These are phyloP conservation scores for Drosophila simulans DNA, from an alignment of 1,140 invertebrate genomes.

Conservation along the genomic window DNA sequence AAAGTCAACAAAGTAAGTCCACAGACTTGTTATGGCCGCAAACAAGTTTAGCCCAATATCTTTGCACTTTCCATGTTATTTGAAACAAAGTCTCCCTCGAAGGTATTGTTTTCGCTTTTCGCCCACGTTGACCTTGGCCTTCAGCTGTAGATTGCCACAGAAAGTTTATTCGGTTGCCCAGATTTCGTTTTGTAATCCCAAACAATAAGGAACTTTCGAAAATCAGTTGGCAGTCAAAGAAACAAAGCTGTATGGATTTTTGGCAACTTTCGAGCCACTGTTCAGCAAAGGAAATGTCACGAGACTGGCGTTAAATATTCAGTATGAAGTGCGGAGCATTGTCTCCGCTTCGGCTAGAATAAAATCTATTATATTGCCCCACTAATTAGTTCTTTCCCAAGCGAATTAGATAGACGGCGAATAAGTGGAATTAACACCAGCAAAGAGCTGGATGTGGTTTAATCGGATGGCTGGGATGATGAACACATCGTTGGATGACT, in stretches of 20 bases:
- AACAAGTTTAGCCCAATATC: constrained; percentile 10
- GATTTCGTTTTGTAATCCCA: neutral
- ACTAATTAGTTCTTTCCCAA: constrained; percentile 56
- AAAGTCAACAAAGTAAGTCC: neutral
- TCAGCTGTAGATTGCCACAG: constrained; percentile 2
- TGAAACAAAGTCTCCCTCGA: constrained; percentile 4
- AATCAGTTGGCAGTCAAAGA: neutral
- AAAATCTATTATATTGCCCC: constrained; percentile 23
- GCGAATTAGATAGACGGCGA: constrained; percentile 49
- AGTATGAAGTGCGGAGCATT: constrained; percentile 32
- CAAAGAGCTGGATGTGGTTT: constrained; percentile 34
- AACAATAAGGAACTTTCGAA: constrained; percentile 13
- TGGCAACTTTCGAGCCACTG: constrained; percentile 11
- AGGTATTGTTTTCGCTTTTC: neutral
- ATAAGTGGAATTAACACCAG: constrained; percentile 57
- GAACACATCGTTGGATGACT: constrained; percentile 9
- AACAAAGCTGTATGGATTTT: constrained; percentile 7
- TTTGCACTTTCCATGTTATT: constrained; percentile 8
- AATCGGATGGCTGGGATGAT: constrained; percentile 35
- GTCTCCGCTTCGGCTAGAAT: constrained; percentile 21
- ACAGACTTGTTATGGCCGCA: constrained; percentile 6
- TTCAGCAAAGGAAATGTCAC: neutral
- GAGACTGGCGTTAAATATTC: constrained; percentile 30
- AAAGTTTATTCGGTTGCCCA: constrained; percentile 13
- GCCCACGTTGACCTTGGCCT: constrained; percentile 18